Evolutionary conservation across 92 coral and sea anemone genomes (phyloP).

Genomic region (Epizoanthus fatuus): DNA sequence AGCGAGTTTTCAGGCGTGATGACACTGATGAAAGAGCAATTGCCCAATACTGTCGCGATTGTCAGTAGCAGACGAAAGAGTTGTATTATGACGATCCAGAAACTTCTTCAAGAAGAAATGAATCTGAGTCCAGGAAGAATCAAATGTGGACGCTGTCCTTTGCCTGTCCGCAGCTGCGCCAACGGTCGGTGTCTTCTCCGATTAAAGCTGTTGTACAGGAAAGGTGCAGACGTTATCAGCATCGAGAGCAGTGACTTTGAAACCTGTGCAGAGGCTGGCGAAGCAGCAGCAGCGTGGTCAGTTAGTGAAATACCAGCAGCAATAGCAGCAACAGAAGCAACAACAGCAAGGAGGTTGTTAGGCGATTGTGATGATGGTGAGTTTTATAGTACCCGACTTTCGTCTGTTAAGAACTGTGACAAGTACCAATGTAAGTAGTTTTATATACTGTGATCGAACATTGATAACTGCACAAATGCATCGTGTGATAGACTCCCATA

Average conservation of each 20-base stretch:
- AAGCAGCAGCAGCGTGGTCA: no score
- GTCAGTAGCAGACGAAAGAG: neutral
- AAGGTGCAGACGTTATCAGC: neutral
- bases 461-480: no score
- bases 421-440: no score
- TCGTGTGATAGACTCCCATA: no score
- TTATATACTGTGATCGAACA: no score
- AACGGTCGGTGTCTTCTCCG: neutral
- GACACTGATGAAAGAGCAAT: neutral
- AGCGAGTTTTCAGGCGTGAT: slow-evolving; percentile 3
- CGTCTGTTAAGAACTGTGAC: no score
- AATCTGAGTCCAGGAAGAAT: neutral
- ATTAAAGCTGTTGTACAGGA: neutral
- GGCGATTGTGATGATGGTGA: no score
- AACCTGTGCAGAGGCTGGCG: no score
- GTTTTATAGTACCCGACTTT: no score
- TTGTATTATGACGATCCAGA: neutral
- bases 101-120: neutral
- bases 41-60: neutral
- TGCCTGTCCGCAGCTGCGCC: slow-evolving; percentile 8
- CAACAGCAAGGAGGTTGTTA: no score
- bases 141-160: slow-evolving; percentile 2
- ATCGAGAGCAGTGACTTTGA: slow-evolving; percentile 1
- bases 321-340: no score
- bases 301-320: no score